Evolutionary conservation across 2,888 invertebrate genomes (phyloP).

Genomic region (Colletes collaris): DNA sequence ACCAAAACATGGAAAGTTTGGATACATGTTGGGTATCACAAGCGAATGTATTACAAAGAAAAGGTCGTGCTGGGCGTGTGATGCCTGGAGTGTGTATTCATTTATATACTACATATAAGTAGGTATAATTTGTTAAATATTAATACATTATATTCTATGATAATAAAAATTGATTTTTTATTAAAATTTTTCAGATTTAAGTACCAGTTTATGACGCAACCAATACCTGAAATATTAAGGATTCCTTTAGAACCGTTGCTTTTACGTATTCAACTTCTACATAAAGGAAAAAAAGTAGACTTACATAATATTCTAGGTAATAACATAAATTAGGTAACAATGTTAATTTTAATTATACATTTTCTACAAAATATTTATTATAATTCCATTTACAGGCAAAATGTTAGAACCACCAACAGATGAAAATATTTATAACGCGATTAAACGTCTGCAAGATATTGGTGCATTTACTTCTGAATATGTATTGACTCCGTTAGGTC

Average conservation of each 20-base stretch:
- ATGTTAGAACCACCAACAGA: conserved; percentile 90
- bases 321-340: not conserved
- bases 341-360: too few species aligned
- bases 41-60: conserved; percentile 95
- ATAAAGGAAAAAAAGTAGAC: conserved; percentile 80
- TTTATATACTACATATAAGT: conserved; percentile 90
- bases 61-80: conserved; percentile 95
- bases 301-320: conserved; percentile 85
- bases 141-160: not conserved
- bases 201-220: conserved; percentile 88
- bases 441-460: conserved; percentile 89
- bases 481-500: conserved; percentile 92
- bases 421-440: conserved; percentile 88
- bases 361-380: not conserved
- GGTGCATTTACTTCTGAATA: conserved; percentile 91
- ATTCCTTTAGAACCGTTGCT: conserved; percentile 93
- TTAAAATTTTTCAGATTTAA: conserved; percentile 83
- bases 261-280: conserved; percentile 89
- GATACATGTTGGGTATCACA: conserved; percentile 95
- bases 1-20: conserved; percentile 93
- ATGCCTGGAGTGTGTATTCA: conserved; percentile 95
- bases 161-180: not conserved
- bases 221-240: conserved; percentile 94
- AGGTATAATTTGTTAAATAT: conserved; percentile 14
- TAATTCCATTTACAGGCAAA: conserved; percentile 83